phyloP scores from a whole-genome alignment of 1,140 invertebrate species.

The Drosophila leontia region DNA sequence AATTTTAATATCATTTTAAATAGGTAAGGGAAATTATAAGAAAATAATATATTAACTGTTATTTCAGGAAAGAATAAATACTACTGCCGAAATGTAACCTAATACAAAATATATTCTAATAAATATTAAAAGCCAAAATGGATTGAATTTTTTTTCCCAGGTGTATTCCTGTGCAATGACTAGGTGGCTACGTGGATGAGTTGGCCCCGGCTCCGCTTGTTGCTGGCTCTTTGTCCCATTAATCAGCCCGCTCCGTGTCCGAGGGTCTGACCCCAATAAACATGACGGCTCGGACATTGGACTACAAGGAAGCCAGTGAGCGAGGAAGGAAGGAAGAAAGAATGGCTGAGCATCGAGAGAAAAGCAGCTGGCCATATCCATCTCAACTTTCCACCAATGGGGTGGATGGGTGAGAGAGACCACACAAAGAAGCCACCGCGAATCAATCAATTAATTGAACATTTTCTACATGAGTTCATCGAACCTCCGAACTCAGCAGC shows the following conservation, averaged over 20 bases:
- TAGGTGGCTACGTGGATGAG: conserved; percentile 50
- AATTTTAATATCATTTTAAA: background rate
- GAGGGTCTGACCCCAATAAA: conserved; percentile 71
- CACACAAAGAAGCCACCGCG: conserved; percentile 52
- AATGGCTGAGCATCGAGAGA: conserved; percentile 6
- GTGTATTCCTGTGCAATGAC: conserved; percentile 52
- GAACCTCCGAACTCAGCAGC: conserved; percentile 58
- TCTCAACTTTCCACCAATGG: conserved; percentile 16
- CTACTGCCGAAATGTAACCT: background rate
- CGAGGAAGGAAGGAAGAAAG: conserved; percentile 11
- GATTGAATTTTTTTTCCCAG: conserved; percentile 4
- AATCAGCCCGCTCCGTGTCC: conserved; percentile 52
- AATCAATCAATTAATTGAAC: conserved; percentile 81
- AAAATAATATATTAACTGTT: background rate
- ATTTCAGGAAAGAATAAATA: background rate
- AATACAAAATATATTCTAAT: background rate
- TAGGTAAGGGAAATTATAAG: background rate
- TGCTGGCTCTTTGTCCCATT: conserved; percentile 48
- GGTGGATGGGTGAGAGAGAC: conserved; percentile 7
- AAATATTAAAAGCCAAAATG: background rate
- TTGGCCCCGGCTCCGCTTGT: conserved; percentile 26
- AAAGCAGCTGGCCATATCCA: conserved; percentile 28
- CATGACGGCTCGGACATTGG: conserved; percentile 56
- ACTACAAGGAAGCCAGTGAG: conserved; percentile 33
- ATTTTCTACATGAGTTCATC: conserved; percentile 75